These are phyloP conservation scores for Leptarthrus brevirostris DNA, from an alignment of 2,888 invertebrate genomes.

Conservation along the genomic window DNA sequence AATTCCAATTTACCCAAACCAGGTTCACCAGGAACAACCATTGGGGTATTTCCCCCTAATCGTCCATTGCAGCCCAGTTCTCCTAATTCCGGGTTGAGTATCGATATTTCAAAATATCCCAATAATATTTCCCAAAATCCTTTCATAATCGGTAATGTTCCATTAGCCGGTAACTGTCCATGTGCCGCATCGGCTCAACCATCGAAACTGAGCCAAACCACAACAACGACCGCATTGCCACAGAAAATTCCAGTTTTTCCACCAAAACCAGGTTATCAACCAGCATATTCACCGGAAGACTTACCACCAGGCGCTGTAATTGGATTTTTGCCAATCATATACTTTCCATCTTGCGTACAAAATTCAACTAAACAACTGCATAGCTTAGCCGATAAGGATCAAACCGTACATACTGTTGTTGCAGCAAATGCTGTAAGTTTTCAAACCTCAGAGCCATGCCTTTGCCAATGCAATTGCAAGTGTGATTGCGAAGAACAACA, in stretches of 20 bases:
- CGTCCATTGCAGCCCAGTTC: conserved; percentile 57
- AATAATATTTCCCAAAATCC: conserved; percentile 68
- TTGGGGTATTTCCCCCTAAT: conserved; percentile 69
- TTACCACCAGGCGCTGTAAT: conserved; percentile 72
- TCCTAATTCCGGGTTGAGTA: conserved; percentile 59
- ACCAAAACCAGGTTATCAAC: conserved; percentile 61
- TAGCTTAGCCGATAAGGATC: conserved; percentile 56
- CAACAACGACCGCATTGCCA: conserved; percentile 62
- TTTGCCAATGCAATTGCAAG: conserved; percentile 46
- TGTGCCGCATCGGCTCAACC: conserved; percentile 72
- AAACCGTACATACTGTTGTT: not conserved
- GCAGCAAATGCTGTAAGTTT: not conserved
- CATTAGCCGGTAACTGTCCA: conserved; percentile 73
- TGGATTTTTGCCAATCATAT: conserved; percentile 78
- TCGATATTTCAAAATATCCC: conserved; percentile 53
- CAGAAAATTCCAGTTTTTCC: conserved; percentile 63
- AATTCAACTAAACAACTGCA: conserved; percentile 62
- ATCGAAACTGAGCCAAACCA: conserved; percentile 61
- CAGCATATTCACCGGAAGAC: conserved; percentile 63
- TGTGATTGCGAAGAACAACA: conserved; percentile 37
- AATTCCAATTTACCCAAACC: conserved; percentile 59
- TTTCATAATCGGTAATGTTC: conserved; percentile 71
- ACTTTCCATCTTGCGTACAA: conserved; percentile 75
- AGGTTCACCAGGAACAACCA: conserved; percentile 60
- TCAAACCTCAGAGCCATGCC: conserved; percentile 17